phyloP scores from a whole-genome alignment of 2,888 invertebrate genomes.

The Acrobasis suavella region DNA sequence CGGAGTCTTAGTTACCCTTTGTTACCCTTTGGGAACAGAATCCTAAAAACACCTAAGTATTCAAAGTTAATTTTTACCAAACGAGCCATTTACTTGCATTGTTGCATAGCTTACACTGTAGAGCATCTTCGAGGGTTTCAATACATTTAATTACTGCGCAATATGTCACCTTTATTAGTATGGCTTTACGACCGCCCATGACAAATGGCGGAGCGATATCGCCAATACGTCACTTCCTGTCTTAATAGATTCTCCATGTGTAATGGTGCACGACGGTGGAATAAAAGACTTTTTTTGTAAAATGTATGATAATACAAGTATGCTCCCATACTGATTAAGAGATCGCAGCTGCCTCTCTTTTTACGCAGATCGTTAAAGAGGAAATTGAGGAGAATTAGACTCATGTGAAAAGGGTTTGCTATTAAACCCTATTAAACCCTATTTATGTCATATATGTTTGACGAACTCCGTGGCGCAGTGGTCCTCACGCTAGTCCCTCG shows the following conservation, averaged over 20 bases:
- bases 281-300: constrained; percentile 29
- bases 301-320: constrained; percentile 24
- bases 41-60: too few relatives aligned
- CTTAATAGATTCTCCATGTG: constrained; percentile 58
- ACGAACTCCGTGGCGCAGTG: too few relatives aligned
- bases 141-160: constrained; percentile 55
- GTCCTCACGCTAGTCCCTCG: too few relatives aligned
- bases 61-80: neutral
- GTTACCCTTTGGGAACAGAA: too few relatives aligned
- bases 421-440: too few relatives aligned
- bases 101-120: constrained; percentile 32
- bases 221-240: constrained; percentile 58
- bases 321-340: neutral
- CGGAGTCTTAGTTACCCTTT: too few relatives aligned
- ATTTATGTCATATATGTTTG: too few relatives aligned
- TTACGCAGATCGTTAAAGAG: too few relatives aligned
- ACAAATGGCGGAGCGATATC: constrained; percentile 66
- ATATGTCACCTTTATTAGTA: constrained; percentile 63
- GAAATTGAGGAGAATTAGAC: too few relatives aligned
- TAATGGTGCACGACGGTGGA: constrained; percentile 40
- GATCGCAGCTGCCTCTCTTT: too few relatives aligned
- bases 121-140: constrained; percentile 34
- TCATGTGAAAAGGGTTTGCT: too few relatives aligned
- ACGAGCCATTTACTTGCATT: constrained; percentile 2
- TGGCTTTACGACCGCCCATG: constrained; percentile 57